Evolutionary conservation across 35 echinoderm and acorn worm genomes (phyloP).

Genomic region (Diadema setosum): DNA sequence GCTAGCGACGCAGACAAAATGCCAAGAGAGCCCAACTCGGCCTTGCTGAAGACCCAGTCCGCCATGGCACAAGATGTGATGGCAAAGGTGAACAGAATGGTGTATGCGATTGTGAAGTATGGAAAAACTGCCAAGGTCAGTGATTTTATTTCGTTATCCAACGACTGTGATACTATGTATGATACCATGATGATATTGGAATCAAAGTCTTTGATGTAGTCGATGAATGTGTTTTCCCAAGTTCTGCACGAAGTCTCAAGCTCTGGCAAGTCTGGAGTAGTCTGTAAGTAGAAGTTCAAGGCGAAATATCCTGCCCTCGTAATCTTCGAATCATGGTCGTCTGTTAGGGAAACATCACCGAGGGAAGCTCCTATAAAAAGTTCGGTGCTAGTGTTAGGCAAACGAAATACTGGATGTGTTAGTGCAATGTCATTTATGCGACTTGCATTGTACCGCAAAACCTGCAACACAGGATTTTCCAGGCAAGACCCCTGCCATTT

Average conservation of each 20-base stretch:
- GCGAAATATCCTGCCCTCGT: neutral
- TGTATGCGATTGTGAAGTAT: neutral
- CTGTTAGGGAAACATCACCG: neutral
- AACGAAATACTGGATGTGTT: neutral
- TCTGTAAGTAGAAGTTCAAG: neutral
- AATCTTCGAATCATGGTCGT: neutral
- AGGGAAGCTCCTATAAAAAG: constrained; percentile 3
- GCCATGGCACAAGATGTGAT: neutral
- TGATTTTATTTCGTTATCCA: constrained; percentile 51
- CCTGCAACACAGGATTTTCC: constrained; percentile 39
- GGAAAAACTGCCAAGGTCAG: constrained; percentile 39
- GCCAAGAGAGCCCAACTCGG: constrained; percentile 8
- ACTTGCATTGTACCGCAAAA: neutral
- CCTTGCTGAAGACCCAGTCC: constrained; percentile 51
- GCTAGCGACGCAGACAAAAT: constrained; percentile 30
- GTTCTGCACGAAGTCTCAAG: neutral
- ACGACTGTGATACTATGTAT: constrained; percentile 34
- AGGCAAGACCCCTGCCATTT: constrained; percentile 28
- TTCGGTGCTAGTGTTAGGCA: neutral
- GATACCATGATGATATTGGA: neutral
- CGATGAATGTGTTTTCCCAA: constrained; percentile 50
- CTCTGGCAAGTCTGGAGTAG: neutral
- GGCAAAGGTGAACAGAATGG: neutral
- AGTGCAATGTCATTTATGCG: neutral
- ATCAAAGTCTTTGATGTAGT: neutral